Evolutionary conservation across 2,797 vertebrate genomes (phyloP), one percentile per base, ranked within the genome.

Genomic region (Cirrhinus mrigala): DNA sequence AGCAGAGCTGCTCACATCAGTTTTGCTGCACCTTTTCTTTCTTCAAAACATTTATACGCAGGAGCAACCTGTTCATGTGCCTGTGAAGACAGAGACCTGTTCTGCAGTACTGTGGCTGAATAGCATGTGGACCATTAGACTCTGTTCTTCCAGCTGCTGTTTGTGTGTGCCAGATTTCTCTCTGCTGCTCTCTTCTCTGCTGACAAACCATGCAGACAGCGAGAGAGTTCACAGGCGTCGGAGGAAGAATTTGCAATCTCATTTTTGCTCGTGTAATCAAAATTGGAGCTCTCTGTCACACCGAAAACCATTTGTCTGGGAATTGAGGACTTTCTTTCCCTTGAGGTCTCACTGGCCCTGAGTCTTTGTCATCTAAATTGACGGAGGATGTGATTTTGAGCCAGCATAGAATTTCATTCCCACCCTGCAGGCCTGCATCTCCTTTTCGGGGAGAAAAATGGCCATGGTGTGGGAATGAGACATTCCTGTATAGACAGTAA

Each of bases 281-380:
- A 83, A 83, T 82, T 29, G 11, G 82, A 85, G 79, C 33, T 83
- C 56, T 88, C 44, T 78, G 71, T 71, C 81, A 84, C 48, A 73
- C 56, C 6, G 27, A 68, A 79, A 68, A 48, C 52, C 70, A 80
- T 86, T 86, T 88, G 62, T 88, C 74, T 82, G 12, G 58, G 16
- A 84, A 75, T 33, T n/a, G 48, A 62, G 62, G 62, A 87, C 33
- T 83, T 83, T 62, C 27, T 46, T 9, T 81, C 56, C 56, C 44
- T 37, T 68, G 15, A 80, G 70, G 75, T 83, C n/a, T 73, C 1
- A 8, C 48, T 71, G 44, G 70, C 64, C 37, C 33, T 79, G 44
- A 66, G 18, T 58, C 29, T 84, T 82, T 88, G 80, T 86, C 87
- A 83, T 86, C 76, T 88, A 70, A 80, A 85, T 60, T 79, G 83